phyloP scores from a whole-genome alignment of 2,888 invertebrate species.

The Lasioglossum malachurum region DNA sequence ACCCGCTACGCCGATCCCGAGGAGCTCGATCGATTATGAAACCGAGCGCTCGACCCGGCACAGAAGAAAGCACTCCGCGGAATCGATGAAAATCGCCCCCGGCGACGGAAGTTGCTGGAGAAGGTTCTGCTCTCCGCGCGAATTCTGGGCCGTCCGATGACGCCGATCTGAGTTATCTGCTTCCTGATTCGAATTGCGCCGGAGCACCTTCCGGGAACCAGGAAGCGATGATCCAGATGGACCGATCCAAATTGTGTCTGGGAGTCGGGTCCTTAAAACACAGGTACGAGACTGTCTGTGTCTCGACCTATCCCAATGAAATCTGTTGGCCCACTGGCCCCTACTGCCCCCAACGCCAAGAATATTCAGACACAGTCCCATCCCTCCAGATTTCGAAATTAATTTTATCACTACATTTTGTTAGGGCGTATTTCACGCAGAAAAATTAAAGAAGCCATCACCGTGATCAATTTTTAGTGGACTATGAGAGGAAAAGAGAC shows the following conservation, averaged over 20 bases:
- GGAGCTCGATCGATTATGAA: conserved; percentile 49
- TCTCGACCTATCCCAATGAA: neutral
- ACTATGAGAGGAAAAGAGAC: too few relatives aligned
- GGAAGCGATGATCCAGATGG: neutral
- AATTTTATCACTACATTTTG: neutral
- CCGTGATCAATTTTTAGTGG: too few relatives aligned
- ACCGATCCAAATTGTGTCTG: neutral
- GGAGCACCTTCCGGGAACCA: neutral
- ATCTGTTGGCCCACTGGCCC: neutral
- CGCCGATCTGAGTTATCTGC: neutral
- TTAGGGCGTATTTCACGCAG: too few relatives aligned
- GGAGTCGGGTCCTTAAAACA: neutral
- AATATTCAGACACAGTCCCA: neutral
- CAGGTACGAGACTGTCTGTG: neutral
- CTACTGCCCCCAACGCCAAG: neutral
- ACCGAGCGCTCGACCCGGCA: conserved; percentile 12
- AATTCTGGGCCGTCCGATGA: neutral
- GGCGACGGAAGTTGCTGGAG: neutral
- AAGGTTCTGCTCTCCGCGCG: neutral
- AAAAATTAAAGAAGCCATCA: too few relatives aligned
- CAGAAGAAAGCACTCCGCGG: neutral
- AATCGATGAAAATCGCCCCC: conserved; percentile 9
- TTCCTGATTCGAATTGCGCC: neutral
- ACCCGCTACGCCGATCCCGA: conserved; percentile 35
- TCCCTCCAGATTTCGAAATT: neutral